A percentile compares a stretch with the other conserved stretches of the same genome.
Conservation (phyloP, 2,113 vertebrate species). For the Pomatostomus ruficeps region DNA sequence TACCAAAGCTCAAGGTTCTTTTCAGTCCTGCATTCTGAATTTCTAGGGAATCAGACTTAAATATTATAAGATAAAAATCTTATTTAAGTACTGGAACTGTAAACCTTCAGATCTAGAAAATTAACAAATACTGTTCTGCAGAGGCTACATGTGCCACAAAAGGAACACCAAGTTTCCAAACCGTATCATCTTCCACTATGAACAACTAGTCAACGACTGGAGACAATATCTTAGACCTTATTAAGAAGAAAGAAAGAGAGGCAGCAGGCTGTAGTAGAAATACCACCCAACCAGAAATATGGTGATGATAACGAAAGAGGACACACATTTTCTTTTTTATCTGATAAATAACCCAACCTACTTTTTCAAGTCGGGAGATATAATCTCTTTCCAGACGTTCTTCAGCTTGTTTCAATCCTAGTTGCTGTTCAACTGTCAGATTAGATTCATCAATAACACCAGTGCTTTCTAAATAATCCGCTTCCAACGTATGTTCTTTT, state of each 20-base stretch:
- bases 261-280: background rate
- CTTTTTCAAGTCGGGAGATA: slow-evolving; percentile 91
- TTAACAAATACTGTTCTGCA: background rate
- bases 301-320: background rate
- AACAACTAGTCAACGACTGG: background rate
- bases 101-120: background rate
- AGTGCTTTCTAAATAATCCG: slow-evolving; percentile 71
- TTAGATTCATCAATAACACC: slow-evolving; percentile 75
- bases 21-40: background rate
- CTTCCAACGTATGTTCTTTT: slow-evolving; percentile 72
- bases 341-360: slow-evolving; percentile 64
- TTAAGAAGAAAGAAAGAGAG: background rate
- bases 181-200: background rate
- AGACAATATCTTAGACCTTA: background rate
- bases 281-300: background rate
- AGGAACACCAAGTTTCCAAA: background rate
- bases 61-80: background rate
- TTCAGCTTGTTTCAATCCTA: slow-evolving; percentile 96
- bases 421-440: slow-evolving; percentile 87
- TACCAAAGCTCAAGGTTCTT: background rate
- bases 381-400: slow-evolving; percentile 95
- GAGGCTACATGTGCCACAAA: background rate
- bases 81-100: background rate
- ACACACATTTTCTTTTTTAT: background rate
- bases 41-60: background rate